Conservation (phyloP, 2,797 vertebrate species). For the Eremophila alpestris region DNA sequence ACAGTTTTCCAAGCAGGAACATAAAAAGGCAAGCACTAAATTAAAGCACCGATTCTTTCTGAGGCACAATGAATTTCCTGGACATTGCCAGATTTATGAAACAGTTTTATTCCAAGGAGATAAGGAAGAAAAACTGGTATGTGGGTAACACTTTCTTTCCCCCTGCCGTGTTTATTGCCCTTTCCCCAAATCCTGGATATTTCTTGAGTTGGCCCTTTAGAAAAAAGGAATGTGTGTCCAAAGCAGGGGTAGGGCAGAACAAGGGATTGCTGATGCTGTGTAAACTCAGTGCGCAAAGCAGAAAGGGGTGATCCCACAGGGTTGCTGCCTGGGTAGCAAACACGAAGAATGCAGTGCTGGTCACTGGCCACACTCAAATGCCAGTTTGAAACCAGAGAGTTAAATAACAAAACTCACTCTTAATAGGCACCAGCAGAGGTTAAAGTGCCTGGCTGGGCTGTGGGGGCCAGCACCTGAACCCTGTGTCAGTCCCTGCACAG, state of each 20-base stretch:
- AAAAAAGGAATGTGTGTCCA: neutral
- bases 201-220: neutral
- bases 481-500: neutral
- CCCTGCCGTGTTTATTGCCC: neutral
- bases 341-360: neutral
- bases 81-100: conserved; percentile 36
- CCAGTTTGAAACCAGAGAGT: neutral
- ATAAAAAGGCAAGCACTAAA: conserved; percentile 42
- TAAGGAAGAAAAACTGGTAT: neutral
- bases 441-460: neutral
- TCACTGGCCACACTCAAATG: neutral
- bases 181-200: neutral
- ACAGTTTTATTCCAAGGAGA: conserved; percentile 19
- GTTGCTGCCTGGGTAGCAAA: neutral
- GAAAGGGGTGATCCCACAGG: neutral
- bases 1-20: conserved; percentile 22
- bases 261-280: neutral
- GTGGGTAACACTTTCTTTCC: neutral
- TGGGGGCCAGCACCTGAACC: neutral
- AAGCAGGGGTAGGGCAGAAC: neutral
- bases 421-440: neutral
- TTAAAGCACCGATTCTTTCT: neutral
- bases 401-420: neutral
- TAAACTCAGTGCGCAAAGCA: neutral
- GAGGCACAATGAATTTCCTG: conserved; percentile 32